Percentiles rank a stretch among this genome's conserved stretches.
phyloP scores from a whole-genome alignment of 2,888 invertebrate genomes.

The Stomorhina lunata region DNA sequence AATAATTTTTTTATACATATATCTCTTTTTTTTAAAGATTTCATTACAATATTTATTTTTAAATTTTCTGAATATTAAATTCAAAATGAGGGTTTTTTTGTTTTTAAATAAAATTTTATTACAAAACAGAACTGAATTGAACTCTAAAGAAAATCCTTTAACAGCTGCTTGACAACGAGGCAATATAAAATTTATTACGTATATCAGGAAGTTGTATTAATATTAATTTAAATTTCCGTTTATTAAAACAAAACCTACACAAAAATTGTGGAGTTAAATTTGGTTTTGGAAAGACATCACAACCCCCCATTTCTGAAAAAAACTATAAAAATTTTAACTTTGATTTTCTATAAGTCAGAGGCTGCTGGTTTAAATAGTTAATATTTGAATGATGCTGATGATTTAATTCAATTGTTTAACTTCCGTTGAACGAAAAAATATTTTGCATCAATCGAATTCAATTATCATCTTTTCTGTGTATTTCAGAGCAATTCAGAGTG shows the following conservation, averaged over 20 bases:
- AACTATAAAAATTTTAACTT: conserved; percentile 59
- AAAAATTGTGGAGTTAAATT: conserved; percentile 26
- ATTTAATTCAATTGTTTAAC: conserved; percentile 66
- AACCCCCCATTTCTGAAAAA: conserved; percentile 37
- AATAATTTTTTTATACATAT: conserved; percentile 41
- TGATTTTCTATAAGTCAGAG: conserved; percentile 57
- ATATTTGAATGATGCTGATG: conserved; percentile 58
- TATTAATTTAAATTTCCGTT: conserved; percentile 78
- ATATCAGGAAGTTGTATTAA: conserved; percentile 69
- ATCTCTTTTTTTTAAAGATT: conserved; percentile 2
- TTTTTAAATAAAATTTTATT: conserved; percentile 39
- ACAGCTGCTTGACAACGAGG: conserved; percentile 30
- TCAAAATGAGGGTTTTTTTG: conserved; percentile 36
- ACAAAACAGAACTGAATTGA: conserved; percentile 18
- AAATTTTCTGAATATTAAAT: conserved; percentile 9
- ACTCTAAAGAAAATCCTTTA: conserved; percentile 44
- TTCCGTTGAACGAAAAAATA: conserved; percentile 60
- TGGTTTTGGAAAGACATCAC: not conserved
- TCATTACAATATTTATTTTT: not conserved
- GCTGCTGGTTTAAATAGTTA: conserved; percentile 38
- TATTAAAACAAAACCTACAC: conserved; percentile 63
- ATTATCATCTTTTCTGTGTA: conserved; percentile 64
- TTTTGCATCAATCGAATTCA: conserved; percentile 70
- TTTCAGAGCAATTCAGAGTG: conserved; percentile 50
- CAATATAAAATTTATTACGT: conserved; percentile 49